Evolutionary conservation across 1,140 invertebrate species (phyloP).

Genomic region (Drosophila pectinifera): DNA sequence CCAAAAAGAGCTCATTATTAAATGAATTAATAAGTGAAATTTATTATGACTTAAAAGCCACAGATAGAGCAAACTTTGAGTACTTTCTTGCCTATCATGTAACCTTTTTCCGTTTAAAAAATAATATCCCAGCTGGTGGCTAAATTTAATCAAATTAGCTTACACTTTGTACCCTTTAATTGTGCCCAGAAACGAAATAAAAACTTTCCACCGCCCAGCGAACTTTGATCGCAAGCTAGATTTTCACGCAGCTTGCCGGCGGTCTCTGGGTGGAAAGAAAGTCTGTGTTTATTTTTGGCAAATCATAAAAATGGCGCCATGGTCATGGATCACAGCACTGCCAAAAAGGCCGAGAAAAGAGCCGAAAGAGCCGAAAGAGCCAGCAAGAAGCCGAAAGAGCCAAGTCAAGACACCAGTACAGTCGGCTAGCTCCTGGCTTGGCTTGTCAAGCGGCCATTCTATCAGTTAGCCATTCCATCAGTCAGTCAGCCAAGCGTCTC

Average conservation of each 20-base stretch:
- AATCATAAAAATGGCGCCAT: constrained; percentile 77
- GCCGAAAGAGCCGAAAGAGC: neutral
- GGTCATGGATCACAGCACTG: constrained; percentile 77
- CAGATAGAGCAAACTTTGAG: too few relatives aligned
- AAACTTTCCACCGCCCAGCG: constrained; percentile 23
- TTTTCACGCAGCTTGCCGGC: constrained; percentile 22
- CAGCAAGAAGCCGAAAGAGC: constrained; percentile 40
- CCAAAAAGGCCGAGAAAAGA: constrained; percentile 2
- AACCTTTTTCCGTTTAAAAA: too few relatives aligned
- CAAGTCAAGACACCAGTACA: constrained; percentile 42
- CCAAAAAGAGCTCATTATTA: too few relatives aligned
- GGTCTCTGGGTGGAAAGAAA: too few relatives aligned
- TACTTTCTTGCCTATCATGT: too few relatives aligned
- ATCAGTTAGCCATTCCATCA: constrained; percentile 22
- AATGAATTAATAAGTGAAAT: too few relatives aligned
- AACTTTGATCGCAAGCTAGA: constrained; percentile 30
- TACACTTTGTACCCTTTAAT: too few relatives aligned
- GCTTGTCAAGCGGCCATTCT: constrained; percentile 16
- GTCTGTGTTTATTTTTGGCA: constrained; percentile 67
- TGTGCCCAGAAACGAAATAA: neutral
- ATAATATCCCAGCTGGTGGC: too few relatives aligned
- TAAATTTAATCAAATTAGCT: too few relatives aligned
- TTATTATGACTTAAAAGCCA: too few relatives aligned
- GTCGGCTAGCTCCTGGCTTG: constrained; percentile 11
- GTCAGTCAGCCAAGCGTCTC: constrained; percentile 74